Evolutionary conservation across 1,140 invertebrate species (phyloP), one percentile per base, ranked within the genome.

Genomic region (Camponotus floridanus): DNA sequence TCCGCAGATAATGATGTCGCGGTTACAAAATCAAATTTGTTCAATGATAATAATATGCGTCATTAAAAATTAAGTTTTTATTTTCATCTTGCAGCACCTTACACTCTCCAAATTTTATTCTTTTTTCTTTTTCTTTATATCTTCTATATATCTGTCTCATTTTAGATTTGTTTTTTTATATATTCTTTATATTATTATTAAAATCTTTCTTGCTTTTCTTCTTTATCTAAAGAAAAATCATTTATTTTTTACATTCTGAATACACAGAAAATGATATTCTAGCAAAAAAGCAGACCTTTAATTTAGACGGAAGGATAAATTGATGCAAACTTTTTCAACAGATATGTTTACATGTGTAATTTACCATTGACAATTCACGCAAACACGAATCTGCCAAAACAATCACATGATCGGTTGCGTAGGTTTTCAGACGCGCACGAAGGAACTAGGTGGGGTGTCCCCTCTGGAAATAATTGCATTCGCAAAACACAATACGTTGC

Each of bases 361-460:
- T 26, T 21, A 67, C 6, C 45, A 15, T 51, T 6, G 9, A 21
- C 67, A 15, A 26, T 2, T 3, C 4, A 57, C n/a, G 45, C 39
- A 59, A 74, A 59, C 33, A 59, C n/a, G 5, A 74, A 26, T 51
- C 26, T 64, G 26, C 21, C 59, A 13, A 65, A 65, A 5, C 42
- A 65, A 33, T 78, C 39, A 78, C 26, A 31, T 78, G 76, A 36
- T 76, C 36, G 26, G 15, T 7, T 31, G 36, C 74, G 57, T 36
- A 42, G 74, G 33, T 21, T 64, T 62, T 62, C 57, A 3, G 26
- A 11, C 26, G 71, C 71, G 71, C 48, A 74, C 3, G 6, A 21
- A 36, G 15, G 51, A 55, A 7, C 18, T 15, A 3, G 7, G 13
- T 59, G 33, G 33, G 6, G 8, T 3, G 3, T n/a, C 15, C 26